Conservation (phyloP, 1,140 invertebrate species). For the Battus philenor region DNA sequence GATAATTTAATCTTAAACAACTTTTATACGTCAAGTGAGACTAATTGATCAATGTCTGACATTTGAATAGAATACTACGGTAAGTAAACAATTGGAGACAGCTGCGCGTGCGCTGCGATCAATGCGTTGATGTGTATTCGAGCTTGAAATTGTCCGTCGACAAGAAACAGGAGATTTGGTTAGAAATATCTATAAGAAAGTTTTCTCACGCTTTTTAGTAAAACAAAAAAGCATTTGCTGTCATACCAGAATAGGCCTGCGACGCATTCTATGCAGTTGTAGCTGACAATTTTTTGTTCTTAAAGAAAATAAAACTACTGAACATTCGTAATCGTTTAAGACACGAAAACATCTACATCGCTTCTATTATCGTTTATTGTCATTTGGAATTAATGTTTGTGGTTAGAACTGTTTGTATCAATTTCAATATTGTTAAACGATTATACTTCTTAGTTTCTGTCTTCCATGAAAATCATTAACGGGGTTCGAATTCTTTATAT, state of each 20-base stretch:
- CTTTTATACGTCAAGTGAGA: not conserved
- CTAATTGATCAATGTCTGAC: conserved; percentile 7
- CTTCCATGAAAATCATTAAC: too few species aligned
- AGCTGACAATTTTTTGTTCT: conserved; percentile 3
- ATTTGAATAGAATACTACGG: conserved; percentile 1
- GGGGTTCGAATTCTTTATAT: too few species aligned
- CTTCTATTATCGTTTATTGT: too few species aligned
- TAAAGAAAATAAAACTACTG: not conserved
- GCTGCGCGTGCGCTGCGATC: conserved; percentile 3
- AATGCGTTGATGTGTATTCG: conserved; percentile 1
- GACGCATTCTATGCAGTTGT: not conserved
- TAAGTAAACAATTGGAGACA: conserved; percentile 4
- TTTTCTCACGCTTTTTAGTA: conserved; percentile 9
- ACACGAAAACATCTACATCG: too few species aligned
- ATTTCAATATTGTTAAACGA: too few species aligned
- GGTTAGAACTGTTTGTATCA: too few species aligned
- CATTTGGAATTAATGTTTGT: too few species aligned
- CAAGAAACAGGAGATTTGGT: conserved; percentile 3
- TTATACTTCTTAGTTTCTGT: too few species aligned
- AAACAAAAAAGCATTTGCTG: conserved; percentile 7
- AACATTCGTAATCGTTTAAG: too few species aligned
- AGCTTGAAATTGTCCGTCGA: conserved; percentile 11
- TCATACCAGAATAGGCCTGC: not conserved
- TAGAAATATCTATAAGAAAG: conserved; percentile 8
- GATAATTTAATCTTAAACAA: too few species aligned